phyloP scores from a whole-genome alignment of 2,888 invertebrate genomes.

The Drosophila kanekoi region DNA sequence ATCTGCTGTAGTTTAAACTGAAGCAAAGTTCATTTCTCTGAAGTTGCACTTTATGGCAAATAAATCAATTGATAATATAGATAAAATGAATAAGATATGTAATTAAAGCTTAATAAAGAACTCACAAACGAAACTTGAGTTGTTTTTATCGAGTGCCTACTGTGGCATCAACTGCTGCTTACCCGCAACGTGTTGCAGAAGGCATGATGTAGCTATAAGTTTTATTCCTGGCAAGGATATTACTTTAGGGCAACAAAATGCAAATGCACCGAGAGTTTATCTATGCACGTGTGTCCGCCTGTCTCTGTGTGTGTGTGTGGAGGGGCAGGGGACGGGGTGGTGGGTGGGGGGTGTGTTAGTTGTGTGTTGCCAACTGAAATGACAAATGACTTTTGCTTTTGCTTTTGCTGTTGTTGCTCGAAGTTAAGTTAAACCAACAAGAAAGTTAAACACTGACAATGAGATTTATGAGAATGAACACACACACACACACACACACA shows the following conservation, averaged over 20 bases:
- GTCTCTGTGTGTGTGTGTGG: constrained; percentile 15
- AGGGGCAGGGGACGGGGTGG: not conserved
- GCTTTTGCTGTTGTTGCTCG: constrained; percentile 57
- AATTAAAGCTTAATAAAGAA: too few relatives aligned
- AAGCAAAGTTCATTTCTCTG: too few relatives aligned
- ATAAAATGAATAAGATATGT: too few relatives aligned
- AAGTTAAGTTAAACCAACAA: constrained; percentile 80
- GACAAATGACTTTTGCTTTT: constrained; percentile 78
- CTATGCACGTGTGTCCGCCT: constrained; percentile 33
- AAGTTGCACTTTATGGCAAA: too few relatives aligned
- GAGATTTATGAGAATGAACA: constrained; percentile 72
- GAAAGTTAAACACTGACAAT: constrained; percentile 81
- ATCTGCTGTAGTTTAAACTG: too few relatives aligned
- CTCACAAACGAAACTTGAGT: too few relatives aligned
- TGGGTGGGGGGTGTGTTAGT: not conserved
- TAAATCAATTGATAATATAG: too few relatives aligned
- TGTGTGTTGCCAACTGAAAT: constrained; percentile 74
- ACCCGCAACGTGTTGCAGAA: constrained; percentile 14
- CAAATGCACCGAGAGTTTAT: constrained; percentile 28
- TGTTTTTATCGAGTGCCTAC: not conserved
- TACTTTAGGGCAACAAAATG: constrained; percentile 34
- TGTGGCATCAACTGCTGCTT: constrained; percentile 4
- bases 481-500: constrained; percentile 27
- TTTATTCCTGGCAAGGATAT: constrained; percentile 24
- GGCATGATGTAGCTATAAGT: constrained; percentile 19